phyloP scores from a whole-genome alignment of 1,140 invertebrate genomes.

The Chironomus striatipennis region DNA sequence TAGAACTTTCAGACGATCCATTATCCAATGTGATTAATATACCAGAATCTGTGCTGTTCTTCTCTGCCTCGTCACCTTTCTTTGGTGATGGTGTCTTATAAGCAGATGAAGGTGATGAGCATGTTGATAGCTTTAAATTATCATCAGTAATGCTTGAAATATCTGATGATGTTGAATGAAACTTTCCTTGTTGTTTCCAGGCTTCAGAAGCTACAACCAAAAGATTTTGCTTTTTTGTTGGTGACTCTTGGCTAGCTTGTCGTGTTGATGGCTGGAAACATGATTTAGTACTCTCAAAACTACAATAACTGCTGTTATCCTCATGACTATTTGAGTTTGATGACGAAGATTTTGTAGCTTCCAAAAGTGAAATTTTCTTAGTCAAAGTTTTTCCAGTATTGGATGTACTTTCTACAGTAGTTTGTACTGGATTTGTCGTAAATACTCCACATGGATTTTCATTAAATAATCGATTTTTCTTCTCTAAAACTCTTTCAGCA shows the following conservation, averaged over 20 bases:
- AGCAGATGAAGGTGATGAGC: neutral
- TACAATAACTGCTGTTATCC: constrained; percentile 15
- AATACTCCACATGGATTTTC: neutral
- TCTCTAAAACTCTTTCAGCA: constrained; percentile 49
- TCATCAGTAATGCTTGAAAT: constrained; percentile 1
- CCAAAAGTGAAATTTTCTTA: neutral
- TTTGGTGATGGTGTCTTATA: constrained; percentile 15
- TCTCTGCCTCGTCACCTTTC: neutral
- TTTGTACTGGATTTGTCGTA: neutral
- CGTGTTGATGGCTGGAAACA: constrained; percentile 2
- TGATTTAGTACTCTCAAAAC: constrained; percentile 1
- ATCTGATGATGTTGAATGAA: constrained; percentile 17
- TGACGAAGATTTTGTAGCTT: constrained; percentile 16
- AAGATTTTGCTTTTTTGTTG: constrained; percentile 2
- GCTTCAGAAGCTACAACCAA: neutral
- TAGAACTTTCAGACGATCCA: neutral
- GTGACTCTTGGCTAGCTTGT: neutral
- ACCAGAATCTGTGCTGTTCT: constrained; percentile 12
- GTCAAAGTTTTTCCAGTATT: neutral
- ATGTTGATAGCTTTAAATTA: neutral
- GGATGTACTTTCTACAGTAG: neutral
- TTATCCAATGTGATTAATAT: neutral
- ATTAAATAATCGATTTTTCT: constrained; percentile 33
- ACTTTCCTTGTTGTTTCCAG: neutral
- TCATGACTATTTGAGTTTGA: constrained; percentile 24